A percentile compares a stretch with the other conserved stretches of the same genome.
These are phyloP conservation scores for Gopherus flavomarginatus DNA, from an alignment of 2,113 vertebrate genomes.

Conservation along the genomic window DNA sequence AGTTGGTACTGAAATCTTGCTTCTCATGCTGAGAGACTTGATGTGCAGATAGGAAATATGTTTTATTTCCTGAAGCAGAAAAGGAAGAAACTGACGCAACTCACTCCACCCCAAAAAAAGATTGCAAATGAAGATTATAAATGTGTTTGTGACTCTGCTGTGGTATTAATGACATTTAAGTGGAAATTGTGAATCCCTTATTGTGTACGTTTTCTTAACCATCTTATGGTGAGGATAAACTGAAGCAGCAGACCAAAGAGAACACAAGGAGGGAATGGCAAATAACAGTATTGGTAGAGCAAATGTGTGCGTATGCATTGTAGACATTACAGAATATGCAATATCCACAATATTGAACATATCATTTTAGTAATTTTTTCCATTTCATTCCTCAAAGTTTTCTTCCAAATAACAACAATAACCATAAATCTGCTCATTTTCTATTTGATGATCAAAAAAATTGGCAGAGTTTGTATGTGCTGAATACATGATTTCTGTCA, in stretches of 20 bases:
- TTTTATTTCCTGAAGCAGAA: conserved; percentile 29
- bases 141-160: background rate
- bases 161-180: background rate
- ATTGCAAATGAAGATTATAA: conserved; percentile 32
- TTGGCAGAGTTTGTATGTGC: background rate
- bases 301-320: fast-evolving
- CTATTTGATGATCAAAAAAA: background rate
- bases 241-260: conserved; percentile 2
- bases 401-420: background rate
- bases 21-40: background rate
- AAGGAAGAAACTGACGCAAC: background rate
- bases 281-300: conserved; percentile 16
- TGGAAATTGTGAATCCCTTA: conserved; percentile 19
- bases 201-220: background rate
- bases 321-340: background rate
- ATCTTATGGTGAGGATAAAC: conserved; percentile 11
- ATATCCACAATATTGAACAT: background rate
- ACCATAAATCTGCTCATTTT: background rate
- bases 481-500: background rate
- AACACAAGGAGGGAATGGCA: background rate
- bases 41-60: background rate
- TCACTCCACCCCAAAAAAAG: background rate
- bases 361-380: background rate
- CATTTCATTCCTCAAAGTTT: background rate
- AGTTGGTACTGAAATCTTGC: conserved; percentile 60